A percentile compares a stretch with the other conserved stretches of the same genome.
These are phyloP conservation scores for Sminthurinus signatus DNA, from an alignment of 1,140 invertebrate genomes.

Conservation along the genomic window DNA sequence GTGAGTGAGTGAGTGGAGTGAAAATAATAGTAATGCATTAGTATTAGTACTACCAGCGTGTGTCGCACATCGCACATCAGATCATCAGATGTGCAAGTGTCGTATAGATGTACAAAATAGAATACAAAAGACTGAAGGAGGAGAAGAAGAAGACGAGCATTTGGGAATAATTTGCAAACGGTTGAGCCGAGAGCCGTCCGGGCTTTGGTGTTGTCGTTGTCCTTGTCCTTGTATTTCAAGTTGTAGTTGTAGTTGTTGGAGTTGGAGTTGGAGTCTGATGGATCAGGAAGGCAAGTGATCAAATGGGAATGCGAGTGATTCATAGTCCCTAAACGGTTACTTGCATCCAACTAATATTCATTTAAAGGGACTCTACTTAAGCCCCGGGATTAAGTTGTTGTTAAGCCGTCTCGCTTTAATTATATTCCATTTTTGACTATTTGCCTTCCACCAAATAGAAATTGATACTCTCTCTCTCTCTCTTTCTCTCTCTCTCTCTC, in stretches of 20 bases:
- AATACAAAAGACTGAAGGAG: too few species aligned
- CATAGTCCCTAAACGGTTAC: slow-evolving; percentile 32
- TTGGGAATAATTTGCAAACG: slow-evolving; percentile 36
- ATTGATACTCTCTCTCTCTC: slow-evolving; percentile 9
- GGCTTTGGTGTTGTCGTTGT: slow-evolving; percentile 22
- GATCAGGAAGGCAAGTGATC: slow-evolving; percentile 34
- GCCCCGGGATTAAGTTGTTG: slow-evolving; percentile 32
- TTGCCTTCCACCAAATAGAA: slow-evolving; percentile 26
- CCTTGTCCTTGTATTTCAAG: too few species aligned
- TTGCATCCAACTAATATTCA: slow-evolving; percentile 35
- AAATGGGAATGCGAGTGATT: slow-evolving; percentile 28
- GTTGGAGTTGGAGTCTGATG: too few species aligned
- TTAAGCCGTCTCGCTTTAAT: slow-evolving; percentile 26
- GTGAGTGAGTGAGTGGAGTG: not conserved
- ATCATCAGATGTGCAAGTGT: slow-evolving; percentile 4
- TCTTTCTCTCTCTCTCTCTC: too few species aligned
- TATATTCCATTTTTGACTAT: slow-evolving; percentile 34
- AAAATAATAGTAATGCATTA: not conserved
- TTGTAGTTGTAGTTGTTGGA: too few species aligned
- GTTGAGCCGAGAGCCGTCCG: slow-evolving; percentile 12
- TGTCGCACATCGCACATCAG: too few species aligned
- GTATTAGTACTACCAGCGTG: not conserved
- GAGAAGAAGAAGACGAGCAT: slow-evolving; percentile 17
- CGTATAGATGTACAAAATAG: too few species aligned
- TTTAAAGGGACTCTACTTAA: slow-evolving; percentile 29